Evolutionary conservation across 2,888 invertebrate species (phyloP), one percentile per base, ranked within the genome.

Genomic region (Clusia tigrina): DNA sequence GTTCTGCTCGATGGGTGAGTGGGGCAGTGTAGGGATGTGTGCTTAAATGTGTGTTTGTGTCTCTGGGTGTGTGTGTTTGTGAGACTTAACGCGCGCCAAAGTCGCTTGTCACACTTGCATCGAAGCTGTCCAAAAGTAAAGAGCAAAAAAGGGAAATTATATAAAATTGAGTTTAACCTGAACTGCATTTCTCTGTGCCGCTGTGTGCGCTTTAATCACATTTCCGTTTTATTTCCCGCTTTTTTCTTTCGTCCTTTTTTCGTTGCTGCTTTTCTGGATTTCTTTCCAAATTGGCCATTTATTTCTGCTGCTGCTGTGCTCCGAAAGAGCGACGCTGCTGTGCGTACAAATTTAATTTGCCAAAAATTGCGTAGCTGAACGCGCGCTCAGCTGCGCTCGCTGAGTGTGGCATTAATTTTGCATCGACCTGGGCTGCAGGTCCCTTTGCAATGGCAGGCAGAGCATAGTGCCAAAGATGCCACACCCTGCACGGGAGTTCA

Each of bases 281-380:
- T 57, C 53, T 63, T 58, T 52, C 26, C 15, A n/a, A n/a, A n/a
- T n/a, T n/a, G n/a, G 32, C 12, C 48, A 48, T 26, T 46, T 42
- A 42, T 56, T 38, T 56, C 2, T 56, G 32, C 5, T n/a, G 22
- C 23, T 5, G 6, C 42, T 51, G 2, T 51, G 15, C 20, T 2
- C n/a, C n/a, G n/a, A n/a, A 42, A 42, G n/a, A 42, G 42, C 2
- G 42, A 10, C 42, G 10, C n/a, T 42, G n/a, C n/a, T 51, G 22
- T 57, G 58, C 54, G 58, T 58, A 25, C 51, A 63, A 58, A 62
- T 57, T 62, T 62, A 62, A 63, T 63, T 63, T 63, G 63, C 63
- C 53, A n/a, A n/a, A n/a, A n/a, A n/a, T n/a, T n/a, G n/a, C n/a
- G n/a, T n/a, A n/a, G n/a, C n/a, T n/a, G n/a, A n/a, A n/a, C n/a